Evolutionary conservation across 2,113 vertebrate species (phyloP).

Genomic region (Syrrhaptes paradoxus): DNA sequence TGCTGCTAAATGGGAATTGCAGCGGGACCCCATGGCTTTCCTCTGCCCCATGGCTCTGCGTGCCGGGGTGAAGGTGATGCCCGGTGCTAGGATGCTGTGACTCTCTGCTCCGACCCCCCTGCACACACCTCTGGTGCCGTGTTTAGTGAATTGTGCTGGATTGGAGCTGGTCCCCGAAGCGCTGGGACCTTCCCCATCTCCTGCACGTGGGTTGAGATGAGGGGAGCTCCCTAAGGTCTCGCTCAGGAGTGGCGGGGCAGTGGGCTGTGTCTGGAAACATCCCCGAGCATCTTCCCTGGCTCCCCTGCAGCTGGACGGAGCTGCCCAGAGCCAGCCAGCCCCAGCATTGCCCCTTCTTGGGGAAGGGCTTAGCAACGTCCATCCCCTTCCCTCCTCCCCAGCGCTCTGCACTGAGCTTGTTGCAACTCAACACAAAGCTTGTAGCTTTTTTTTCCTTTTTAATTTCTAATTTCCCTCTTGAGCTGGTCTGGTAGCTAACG

Average conservation of each 20-base stretch:
- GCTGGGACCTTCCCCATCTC: not conserved
- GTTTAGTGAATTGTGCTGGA: fast-evolving
- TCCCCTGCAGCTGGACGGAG: not conserved
- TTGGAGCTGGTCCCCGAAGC: fast-evolving
- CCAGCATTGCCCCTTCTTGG: fast-evolving
- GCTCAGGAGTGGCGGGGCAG: fast-evolving
- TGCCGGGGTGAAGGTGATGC: not conserved
- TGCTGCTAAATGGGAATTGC: not conserved
- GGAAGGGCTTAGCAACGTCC: not conserved
- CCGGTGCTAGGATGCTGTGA: fast-evolving
- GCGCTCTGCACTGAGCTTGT: not conserved
- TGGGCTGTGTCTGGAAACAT: not conserved
- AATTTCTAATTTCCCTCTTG: slow-evolving; percentile 2
- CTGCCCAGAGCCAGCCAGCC: not conserved
- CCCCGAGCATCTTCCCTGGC: not conserved
- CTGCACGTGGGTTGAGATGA: fast-evolving
- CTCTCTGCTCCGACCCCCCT: not conserved
- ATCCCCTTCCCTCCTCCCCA: not conserved
- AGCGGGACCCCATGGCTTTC: not conserved
- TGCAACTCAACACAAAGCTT: not conserved
- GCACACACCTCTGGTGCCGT: fast-evolving
- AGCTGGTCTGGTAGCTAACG: not conserved
- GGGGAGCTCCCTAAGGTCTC: not conserved
- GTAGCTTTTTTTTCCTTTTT: fast-evolving
- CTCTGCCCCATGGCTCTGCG: fast-evolving